Percentiles rank a stretch among this genome's conserved stretches.
These are phyloP conservation scores for Passer montanus DNA, from an alignment of 2,113 vertebrate genomes.

Conservation along the genomic window DNA sequence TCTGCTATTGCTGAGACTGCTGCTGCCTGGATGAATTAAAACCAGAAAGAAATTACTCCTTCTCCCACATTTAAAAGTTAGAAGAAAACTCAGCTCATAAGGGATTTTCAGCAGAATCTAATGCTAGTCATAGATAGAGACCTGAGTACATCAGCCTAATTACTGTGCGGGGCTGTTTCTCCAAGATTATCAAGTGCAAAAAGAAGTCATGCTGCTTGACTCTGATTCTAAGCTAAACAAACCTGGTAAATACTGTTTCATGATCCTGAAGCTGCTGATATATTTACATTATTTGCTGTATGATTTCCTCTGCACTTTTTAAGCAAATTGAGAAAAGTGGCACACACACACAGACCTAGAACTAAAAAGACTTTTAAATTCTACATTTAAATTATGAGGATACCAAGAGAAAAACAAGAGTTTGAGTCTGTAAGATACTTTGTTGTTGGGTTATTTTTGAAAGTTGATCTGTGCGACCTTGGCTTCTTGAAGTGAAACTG, in stretches of 20 bases:
- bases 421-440: not conserved
- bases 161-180: not conserved
- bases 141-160: not conserved
- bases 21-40: not conserved
- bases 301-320: not conserved
- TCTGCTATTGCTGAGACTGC: not conserved
- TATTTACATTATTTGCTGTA: not conserved
- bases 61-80: not conserved
- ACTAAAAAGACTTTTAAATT: not conserved
- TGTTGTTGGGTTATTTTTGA: not conserved
- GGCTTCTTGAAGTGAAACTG: not conserved
- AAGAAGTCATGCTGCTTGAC: not conserved
- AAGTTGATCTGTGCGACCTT: not conserved
- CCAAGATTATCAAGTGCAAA: not conserved
- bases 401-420: not conserved
- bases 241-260: not conserved
- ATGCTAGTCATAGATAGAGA: conserved; percentile 5
- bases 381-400: not conserved
- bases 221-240: not conserved
- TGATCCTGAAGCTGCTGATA: not conserved
- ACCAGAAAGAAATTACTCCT: not conserved
- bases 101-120: not conserved
- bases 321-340: not conserved
- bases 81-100: not conserved
- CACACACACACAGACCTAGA: not conserved